Conservation (phyloP, 1,140 invertebrate species). For the Drepana arcuata region DNA sequence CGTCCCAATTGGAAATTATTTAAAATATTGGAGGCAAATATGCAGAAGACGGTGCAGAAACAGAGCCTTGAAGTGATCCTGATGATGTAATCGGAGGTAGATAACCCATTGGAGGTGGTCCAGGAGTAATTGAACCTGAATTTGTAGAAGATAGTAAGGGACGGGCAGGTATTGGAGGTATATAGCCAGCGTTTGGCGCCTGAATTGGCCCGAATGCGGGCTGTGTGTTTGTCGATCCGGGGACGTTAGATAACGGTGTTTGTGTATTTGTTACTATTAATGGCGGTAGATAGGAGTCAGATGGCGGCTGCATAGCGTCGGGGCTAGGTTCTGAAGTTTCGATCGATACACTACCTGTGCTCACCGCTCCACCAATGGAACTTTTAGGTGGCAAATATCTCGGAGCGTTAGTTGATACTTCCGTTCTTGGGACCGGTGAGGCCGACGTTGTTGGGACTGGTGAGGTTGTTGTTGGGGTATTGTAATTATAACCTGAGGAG, state of each 20-base stretch:
- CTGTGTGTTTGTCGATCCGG: too few relatives aligned
- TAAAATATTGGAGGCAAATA: constrained; percentile 41
- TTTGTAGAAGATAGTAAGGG: not conserved
- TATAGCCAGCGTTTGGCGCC: not conserved
- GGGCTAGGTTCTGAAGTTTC: too few relatives aligned
- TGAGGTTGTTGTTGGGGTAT: constrained; percentile 5
- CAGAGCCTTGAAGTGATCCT: constrained; percentile 1
- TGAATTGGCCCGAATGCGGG: too few relatives aligned
- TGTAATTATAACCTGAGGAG: constrained; percentile 19
- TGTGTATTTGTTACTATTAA: not conserved
- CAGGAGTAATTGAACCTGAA: not conserved
- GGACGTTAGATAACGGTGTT: too few relatives aligned
- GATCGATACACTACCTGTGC: constrained; percentile 9
- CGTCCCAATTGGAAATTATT: too few relatives aligned
- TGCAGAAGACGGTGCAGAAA: constrained; percentile 28
- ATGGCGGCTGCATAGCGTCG: too few relatives aligned
- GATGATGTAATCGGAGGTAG: constrained; percentile 16
- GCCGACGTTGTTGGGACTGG: constrained; percentile 4
- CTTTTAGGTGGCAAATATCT: constrained; percentile 36
- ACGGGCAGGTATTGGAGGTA: not conserved
- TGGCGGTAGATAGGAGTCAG: constrained; percentile 3
- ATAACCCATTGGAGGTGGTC: constrained; percentile 6
- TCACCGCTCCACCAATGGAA: constrained; percentile 1
- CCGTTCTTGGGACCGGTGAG: constrained; percentile 4
- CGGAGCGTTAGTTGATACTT: constrained; percentile 33